Evolutionary conservation across 2,113 vertebrate genomes (phyloP).

Genomic region (Apodemus sylvaticus): DNA sequence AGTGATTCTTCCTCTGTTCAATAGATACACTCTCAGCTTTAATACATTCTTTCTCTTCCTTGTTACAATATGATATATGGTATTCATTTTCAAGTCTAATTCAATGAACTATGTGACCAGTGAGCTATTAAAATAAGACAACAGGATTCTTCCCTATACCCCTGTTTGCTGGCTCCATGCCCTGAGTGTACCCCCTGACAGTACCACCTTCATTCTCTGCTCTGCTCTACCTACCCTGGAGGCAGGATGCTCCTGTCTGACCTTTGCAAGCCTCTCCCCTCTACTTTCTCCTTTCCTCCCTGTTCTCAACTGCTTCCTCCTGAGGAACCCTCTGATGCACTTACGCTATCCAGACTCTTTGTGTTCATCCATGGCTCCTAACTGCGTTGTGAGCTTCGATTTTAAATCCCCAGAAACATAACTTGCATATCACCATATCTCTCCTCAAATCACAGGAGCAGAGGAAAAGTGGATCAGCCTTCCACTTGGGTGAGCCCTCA

Average conservation of each 20-base stretch:
- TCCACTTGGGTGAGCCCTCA: conserved; percentile 18
- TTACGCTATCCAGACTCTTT: not conserved
- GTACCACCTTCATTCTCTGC: not conserved
- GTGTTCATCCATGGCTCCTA: conserved; percentile 68
- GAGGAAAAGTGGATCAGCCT: conserved; percentile 30
- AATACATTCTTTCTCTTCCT: conserved; percentile 30
- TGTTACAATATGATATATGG: not conserved
- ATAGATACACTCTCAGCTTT: not conserved
- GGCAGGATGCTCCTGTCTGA: conserved; percentile 45
- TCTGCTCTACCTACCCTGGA: conserved; percentile 64
- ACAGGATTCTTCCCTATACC: not conserved
- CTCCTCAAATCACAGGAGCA: conserved; percentile 48
- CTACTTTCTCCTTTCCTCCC: conserved; percentile 28
- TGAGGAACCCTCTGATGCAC: conserved; percentile 53
- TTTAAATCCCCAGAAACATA: conserved; percentile 51
- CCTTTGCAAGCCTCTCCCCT: conserved; percentile 59
- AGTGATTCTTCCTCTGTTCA: not conserved
- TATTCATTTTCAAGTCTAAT: conserved; percentile 40
- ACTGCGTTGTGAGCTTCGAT: conserved; percentile 40
- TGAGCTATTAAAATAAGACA: conserved; percentile 11
- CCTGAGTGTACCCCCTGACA: accelerated
- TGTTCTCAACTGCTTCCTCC: conserved; percentile 14
- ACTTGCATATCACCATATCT: conserved; percentile 9
- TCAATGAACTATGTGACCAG: conserved; percentile 6
- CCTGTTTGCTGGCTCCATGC: not conserved